phyloP scores from a whole-genome alignment of 2,113 vertebrate genomes.

The Ascaphus truei region DNA sequence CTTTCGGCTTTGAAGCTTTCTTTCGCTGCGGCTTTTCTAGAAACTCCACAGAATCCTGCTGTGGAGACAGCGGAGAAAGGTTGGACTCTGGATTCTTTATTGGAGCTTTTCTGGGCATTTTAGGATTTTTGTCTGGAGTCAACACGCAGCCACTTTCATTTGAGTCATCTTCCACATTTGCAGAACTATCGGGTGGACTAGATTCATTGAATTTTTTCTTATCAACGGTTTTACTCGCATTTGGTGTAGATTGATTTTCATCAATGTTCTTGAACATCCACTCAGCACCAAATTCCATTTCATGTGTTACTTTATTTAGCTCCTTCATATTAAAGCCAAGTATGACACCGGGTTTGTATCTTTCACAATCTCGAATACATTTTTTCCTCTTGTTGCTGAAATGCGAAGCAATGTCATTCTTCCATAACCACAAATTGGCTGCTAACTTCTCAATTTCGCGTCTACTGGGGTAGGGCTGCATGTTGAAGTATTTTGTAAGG shows the following conservation, averaged over 20 bases:
- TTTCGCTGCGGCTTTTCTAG: conserved; percentile 62
- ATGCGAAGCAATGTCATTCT: conserved; percentile 89
- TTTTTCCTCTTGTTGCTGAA: conserved; percentile 88
- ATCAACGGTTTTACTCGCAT: conserved; percentile 72
- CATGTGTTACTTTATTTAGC: conserved; percentile 78
- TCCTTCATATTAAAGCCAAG: conserved; percentile 94
- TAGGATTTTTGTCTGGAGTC: conserved; percentile 49
- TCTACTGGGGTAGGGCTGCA: conserved; percentile 81
- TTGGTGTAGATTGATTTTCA: conserved; percentile 77
- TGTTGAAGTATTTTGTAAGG: conserved; percentile 89
- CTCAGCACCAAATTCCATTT: conserved; percentile 72
- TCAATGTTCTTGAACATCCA: conserved; percentile 70
- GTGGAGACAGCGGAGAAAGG: conserved; percentile 49
- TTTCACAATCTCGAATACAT: conserved; percentile 83
- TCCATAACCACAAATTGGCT: conserved; percentile 91
- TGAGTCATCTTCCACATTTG: conserved; percentile 67
- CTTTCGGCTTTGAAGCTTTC: conserved; percentile 48
- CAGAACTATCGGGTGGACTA: conserved; percentile 66
- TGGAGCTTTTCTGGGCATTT: conserved; percentile 42
- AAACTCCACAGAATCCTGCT: conserved; percentile 42
- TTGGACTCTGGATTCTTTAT: conserved; percentile 49
- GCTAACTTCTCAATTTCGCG: conserved; percentile 92
- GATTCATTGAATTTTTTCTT: conserved; percentile 71
- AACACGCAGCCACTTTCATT: conserved; percentile 50
- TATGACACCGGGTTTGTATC: conserved; percentile 72